These are phyloP conservation scores for Eptatretus burgeri DNA, from an alignment of 2,113 vertebrate genomes.

Conservation along the genomic window DNA sequence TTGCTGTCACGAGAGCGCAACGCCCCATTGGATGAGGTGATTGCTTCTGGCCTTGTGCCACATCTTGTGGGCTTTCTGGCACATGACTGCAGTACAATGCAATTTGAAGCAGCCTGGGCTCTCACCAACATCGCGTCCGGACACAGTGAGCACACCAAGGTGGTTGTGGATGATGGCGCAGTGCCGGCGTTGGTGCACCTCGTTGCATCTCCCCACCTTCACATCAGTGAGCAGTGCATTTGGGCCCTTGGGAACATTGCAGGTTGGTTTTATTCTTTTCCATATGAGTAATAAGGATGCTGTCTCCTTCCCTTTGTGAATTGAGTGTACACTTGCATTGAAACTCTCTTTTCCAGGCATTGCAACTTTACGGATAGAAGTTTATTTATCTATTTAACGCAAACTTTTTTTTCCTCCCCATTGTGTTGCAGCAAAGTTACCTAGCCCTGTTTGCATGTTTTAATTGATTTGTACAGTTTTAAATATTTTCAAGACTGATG, in stretches of 20 bases:
- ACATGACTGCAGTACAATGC: constrained; percentile 20
- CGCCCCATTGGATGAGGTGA: constrained; percentile 30
- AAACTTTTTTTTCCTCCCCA: too few species aligned
- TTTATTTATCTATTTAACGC: too few species aligned
- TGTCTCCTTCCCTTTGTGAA: too few species aligned
- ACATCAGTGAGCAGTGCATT: constrained; percentile 53
- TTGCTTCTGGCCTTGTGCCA: constrained; percentile 31
- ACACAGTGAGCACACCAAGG: constrained; percentile 36
- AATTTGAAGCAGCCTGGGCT: constrained; percentile 70
- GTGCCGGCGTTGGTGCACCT: constrained; percentile 33
- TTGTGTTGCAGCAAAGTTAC: too few species aligned
- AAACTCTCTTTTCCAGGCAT: too few species aligned
- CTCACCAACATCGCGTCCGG: constrained; percentile 65
- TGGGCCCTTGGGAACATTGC: constrained; percentile 80
- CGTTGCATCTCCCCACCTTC: constrained; percentile 31
- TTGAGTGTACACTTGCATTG: too few species aligned
- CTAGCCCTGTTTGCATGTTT: too few species aligned
- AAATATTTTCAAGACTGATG: too few species aligned
- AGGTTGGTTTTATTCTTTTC: constrained; percentile 19
- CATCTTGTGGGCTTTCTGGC: constrained; percentile 38
- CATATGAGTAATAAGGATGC: neutral
- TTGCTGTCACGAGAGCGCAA: constrained; percentile 36
- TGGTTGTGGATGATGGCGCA: constrained; percentile 42
- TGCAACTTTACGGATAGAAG: too few species aligned
- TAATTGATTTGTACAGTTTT: too few species aligned